A percentile compares a stretch with the other conserved stretches of the same genome.
Conservation (phyloP, 2,888 invertebrate genomes). For the Hedychridium roseum region DNA sequence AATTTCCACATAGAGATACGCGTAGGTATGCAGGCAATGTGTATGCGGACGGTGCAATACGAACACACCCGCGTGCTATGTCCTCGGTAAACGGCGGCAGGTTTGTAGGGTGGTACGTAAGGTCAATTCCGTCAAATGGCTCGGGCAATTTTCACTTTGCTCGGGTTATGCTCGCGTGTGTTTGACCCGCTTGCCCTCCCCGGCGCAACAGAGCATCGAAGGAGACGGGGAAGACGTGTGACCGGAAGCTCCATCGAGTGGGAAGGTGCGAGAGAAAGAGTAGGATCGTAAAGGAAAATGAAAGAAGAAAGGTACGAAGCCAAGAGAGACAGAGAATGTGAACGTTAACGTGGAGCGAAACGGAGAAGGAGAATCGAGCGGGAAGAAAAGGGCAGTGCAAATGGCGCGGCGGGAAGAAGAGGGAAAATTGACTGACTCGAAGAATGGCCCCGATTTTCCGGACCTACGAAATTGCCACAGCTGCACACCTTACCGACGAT, state of each 20-base stretch:
- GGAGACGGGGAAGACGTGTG: conserved; percentile 18
- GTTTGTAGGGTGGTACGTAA: conserved; percentile 34
- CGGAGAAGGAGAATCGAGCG: too few relatives aligned
- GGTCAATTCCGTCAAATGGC: conserved; percentile 45
- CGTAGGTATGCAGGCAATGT: conserved; percentile 12
- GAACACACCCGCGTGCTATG: not conserved
- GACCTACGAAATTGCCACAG: conserved; percentile 44
- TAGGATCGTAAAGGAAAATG: conserved; percentile 7
- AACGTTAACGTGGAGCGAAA: too few relatives aligned
- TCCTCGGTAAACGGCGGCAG: conserved; percentile 5
- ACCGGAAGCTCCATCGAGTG: conserved; percentile 19
- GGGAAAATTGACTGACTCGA: conserved; percentile 39
- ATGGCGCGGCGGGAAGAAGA: not conserved
- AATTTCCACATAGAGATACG: conserved; percentile 18
- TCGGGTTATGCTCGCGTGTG: conserved; percentile 39
- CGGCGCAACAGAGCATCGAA: too few relatives aligned
- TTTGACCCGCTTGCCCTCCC: conserved; percentile 24
- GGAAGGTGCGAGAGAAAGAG: conserved; percentile 6
- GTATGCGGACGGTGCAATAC: not conserved
- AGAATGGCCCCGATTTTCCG: conserved; percentile 47
- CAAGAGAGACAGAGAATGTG: conserved; percentile 10
- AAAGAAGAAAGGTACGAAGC: conserved; percentile 6
- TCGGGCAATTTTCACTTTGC: conserved; percentile 53
- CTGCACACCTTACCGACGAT: conserved; percentile 41
- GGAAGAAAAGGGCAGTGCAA: too few relatives aligned